A percentile compares a stretch with the other conserved stretches of the same genome.
These are phyloP conservation scores for Pontoporia blainvillei DNA, from an alignment of 2,113 vertebrate species.

Conservation along the genomic window DNA sequence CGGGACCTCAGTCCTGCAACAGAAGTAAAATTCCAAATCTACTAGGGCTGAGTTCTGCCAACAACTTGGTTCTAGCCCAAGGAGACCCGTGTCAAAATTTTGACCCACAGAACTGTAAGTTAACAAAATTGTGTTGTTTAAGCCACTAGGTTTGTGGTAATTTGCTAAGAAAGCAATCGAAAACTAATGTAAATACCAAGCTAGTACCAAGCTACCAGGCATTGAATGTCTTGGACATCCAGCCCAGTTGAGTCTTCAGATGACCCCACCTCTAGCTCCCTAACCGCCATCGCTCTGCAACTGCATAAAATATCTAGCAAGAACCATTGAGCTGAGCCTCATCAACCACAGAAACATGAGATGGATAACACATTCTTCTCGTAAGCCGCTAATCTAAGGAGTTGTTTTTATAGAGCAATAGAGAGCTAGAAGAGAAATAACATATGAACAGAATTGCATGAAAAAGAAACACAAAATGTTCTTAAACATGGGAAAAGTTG, in stretches of 20 bases:
- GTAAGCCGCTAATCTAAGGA: background rate
- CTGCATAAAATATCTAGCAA: background rate
- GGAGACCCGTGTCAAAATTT: background rate
- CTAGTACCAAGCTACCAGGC: background rate
- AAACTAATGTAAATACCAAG: background rate
- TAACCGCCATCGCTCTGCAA: background rate
- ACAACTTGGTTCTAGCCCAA: background rate
- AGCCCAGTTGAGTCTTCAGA: background rate
- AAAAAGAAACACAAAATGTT: background rate
- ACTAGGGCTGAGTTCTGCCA: background rate
- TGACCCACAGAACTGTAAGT: background rate
- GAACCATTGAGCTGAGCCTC: background rate
- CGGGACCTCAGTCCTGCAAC: background rate
- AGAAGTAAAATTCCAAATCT: background rate
- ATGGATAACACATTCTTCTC: background rate
- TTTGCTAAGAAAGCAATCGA: background rate
- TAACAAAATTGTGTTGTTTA: background rate
- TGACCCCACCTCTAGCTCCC: background rate
- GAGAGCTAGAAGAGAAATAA: background rate
- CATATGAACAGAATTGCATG: background rate
- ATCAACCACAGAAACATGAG: background rate
- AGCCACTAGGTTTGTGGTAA: background rate
- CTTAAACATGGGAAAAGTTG: background rate
- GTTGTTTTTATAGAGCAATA: background rate
- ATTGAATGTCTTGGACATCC: background rate